Conservation (phyloP, 2,113 vertebrate species). For the Alosa alosa region DNA sequence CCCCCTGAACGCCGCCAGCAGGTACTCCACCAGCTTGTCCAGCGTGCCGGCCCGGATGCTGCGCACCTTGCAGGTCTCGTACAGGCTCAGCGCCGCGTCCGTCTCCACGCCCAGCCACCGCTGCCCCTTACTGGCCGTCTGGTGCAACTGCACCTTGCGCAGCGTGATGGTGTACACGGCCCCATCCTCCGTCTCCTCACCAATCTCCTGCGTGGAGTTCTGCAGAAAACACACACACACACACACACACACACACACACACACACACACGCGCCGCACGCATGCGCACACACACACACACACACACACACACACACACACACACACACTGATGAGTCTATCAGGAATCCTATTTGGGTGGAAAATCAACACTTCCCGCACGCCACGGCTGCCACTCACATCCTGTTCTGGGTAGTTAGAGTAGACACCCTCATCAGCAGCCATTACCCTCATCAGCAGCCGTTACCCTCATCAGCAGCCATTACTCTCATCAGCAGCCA, state of each 20-base stretch:
- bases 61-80: conserved; percentile 94
- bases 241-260: neutral
- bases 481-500: too few species aligned
- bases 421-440: neutral
- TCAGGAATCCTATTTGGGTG: too few species aligned
- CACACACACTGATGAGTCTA: too few species aligned
- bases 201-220: conserved; percentile 98
- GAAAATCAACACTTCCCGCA: too few species aligned
- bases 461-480: too few species aligned
- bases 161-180: conserved; percentile 95
- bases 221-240: conserved; percentile 48
- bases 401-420: neutral
- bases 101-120: conserved; percentile 97
- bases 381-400: neutral
- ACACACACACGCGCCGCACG: too few species aligned
- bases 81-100: conserved; percentile 85
- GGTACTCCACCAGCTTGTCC: conserved; percentile 96
- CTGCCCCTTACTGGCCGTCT: conserved; percentile 89
- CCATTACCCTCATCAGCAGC: too few species aligned
- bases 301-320: too few species aligned
- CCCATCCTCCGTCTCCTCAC: conserved; percentile 92
- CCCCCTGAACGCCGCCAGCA: conserved; percentile 92
- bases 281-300: too few species aligned
- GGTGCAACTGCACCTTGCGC: conserved; percentile 90
- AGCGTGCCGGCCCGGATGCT: conserved; percentile 95